phyloP scores from a whole-genome alignment of 2,888 invertebrate species.

The Ptychoptera contaminata region DNA sequence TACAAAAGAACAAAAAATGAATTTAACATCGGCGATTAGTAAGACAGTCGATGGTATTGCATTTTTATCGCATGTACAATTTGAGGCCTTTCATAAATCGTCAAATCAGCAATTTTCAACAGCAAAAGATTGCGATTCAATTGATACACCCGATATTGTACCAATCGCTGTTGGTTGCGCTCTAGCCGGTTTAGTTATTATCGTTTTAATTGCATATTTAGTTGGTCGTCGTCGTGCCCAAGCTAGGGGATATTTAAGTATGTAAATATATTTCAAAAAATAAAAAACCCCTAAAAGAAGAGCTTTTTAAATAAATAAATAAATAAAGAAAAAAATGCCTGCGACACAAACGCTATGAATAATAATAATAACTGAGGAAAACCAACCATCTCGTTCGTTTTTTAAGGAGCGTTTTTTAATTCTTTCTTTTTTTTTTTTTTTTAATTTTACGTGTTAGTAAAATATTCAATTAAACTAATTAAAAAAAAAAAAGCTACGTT shows the following conservation, averaged over 20 bases:
- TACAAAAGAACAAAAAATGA: conserved; percentile 38
- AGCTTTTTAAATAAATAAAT: background rate
- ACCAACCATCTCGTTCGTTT: too few species aligned
- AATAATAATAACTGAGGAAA: too few species aligned
- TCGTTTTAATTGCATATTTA: conserved; percentile 85
- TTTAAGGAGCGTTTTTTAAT: too few species aligned
- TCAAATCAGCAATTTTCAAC: conserved; percentile 40
- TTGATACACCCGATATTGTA: conserved; percentile 73
- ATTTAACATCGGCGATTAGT: conserved; percentile 30
- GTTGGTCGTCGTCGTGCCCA: conserved; percentile 76
- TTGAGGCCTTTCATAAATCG: conserved; percentile 51
- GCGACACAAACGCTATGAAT: too few species aligned
- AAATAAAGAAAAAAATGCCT: too few species aligned
- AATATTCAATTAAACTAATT: too few species aligned
- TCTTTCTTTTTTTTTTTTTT: too few species aligned
- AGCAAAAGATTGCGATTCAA: conserved; percentile 57
- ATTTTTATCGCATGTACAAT: conserved; percentile 46
- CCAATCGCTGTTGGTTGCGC: conserved; percentile 95
- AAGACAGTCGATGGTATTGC: conserved; percentile 25
- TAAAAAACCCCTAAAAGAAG: background rate
- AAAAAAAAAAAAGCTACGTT: too few species aligned
- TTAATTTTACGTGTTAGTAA: too few species aligned
- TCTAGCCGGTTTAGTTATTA: conserved; percentile 72
- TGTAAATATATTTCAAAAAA: conserved; percentile 36
- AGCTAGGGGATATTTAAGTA: conserved; percentile 75